Evolutionary conservation across 1,140 invertebrate genomes (phyloP), one percentile per base, ranked within the genome.

Genomic region (Acromyrmex heyeri): DNA sequence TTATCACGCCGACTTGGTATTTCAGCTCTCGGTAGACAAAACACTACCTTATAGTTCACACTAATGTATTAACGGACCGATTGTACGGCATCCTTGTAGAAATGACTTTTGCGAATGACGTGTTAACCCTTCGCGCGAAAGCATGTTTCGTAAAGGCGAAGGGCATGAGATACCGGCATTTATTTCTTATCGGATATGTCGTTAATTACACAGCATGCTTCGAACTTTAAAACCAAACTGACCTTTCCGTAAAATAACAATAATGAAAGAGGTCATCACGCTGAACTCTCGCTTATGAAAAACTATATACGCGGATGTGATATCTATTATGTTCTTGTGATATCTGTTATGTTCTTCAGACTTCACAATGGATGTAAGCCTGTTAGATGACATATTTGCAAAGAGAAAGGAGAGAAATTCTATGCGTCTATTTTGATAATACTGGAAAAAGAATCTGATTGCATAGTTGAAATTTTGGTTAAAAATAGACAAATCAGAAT

Each of bases 11-110:
- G 30, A 67, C 27, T 78, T 34, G 27, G 24, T 59, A 70, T 82
- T 72, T 34, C 78, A 14, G 53, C 21, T 72, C 34, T 72, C 34
- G 78, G 18, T 61, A 72, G 53, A 82, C 67, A 72, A 82, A 82
- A 82, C 34, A 82, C 53, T 57, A 18, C n/a, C 18, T 8, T 55
- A 48, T 62, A 16, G 18, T 38, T 78, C 61, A 53, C 18, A 27
- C 27, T 57, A 67, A 67, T 38, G 30, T 38, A 57, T 72, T 50
- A 82, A 72, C 34, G 65, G 30, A 27, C 67, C 12, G 65, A 59
- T 82, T 18, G 65, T 44, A 24, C 10, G 16, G 24, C 24, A 21
- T 78, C 6, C 8, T 8, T 14, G 8, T 59, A 10, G 53, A 18
- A 16, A 59, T 48, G 67, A 30, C 53, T 82, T 44, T 34, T 34